Evolutionary conservation across 2,888 invertebrate genomes (phyloP), one percentile per base, ranked within the genome.

Genomic region (Sialis fuliginosa): DNA sequence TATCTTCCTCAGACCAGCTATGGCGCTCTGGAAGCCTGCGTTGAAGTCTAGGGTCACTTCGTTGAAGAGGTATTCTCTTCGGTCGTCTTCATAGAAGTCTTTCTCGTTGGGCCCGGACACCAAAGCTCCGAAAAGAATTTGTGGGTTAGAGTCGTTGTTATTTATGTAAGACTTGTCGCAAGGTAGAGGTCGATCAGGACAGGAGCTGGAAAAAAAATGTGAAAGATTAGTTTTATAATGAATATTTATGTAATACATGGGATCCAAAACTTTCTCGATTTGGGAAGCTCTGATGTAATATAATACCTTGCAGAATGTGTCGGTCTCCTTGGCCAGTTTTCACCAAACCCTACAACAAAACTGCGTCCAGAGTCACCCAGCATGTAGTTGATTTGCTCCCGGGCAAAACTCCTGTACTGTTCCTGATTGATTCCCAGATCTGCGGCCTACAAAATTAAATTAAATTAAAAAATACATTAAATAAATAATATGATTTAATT

Each of bases 21-120:
- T 56, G 1, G 67, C 65, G 8, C 69, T 65, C 51, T 72, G 72
- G 54, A 73, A 72, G 1, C 72, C 74, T 5, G 70, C 72, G 55
- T 74, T 74, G 57, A 68, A 73, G 53, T 74, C 71, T 12, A 71
- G 57, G 7, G 71, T 71, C 1, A 74, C 72, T 55, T 73, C 74
- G 45, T 71, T 73, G 54, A 69, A 70, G 9, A 70, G 59, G 56
- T 66, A 72, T 50, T 74, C 72, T 48, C 69, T 67, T 42, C 74
- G 62, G 31, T 58, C 58, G 54, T 75, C 74, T 44, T 62, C 61
- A 56, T 71, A 75, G 45, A 62, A 56, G 52, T 74, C 74, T 39
- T 65, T 66, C 49, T 63, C 62, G 52, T 71, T 69, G 0, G 75
- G 74, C 0, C 75, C 75, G 39, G 73, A 73, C 2, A 75, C 73